A percentile compares a stretch with the other conserved stretches of the same genome.
phyloP scores from a whole-genome alignment of 2,888 invertebrate genomes.

The Carterocephalus palaemon region DNA sequence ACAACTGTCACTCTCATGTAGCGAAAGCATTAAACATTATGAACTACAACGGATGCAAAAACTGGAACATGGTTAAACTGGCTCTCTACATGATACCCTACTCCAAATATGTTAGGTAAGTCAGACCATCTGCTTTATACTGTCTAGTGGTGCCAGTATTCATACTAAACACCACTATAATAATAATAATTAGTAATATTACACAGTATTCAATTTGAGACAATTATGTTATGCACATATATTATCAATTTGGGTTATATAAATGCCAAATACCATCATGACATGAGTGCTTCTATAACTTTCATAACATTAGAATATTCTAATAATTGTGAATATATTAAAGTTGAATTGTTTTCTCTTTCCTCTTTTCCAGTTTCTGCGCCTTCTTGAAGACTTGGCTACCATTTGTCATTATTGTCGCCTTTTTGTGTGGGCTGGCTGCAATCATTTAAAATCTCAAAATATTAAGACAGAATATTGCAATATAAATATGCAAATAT shows the following conservation, averaged over 20 bases:
- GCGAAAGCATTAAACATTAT: slow-evolving; percentile 95
- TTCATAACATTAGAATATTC: too few relatives aligned
- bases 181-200: background rate
- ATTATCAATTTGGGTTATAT: too few relatives aligned
- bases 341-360: too few relatives aligned
- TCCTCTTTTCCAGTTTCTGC: slow-evolving; percentile 71
- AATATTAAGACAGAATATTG: slow-evolving; percentile 2
- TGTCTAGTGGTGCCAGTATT: too few relatives aligned
- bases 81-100: slow-evolving; percentile 84
- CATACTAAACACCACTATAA: too few relatives aligned
- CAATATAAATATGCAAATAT: too few relatives aligned
- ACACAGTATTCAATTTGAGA: background rate
- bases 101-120: slow-evolving; percentile 89
- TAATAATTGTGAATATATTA: too few relatives aligned
- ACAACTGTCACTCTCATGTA: slow-evolving; percentile 99
- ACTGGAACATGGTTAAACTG: slow-evolving; percentile 96
- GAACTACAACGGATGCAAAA: slow-evolving; percentile 87
- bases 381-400: slow-evolving; percentile 91
- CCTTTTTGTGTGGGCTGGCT: slow-evolving; percentile 55
- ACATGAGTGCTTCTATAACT: too few relatives aligned
- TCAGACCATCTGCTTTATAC: too few relatives aligned
- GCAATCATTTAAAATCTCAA: slow-evolving; percentile 46
- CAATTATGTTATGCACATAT: background rate
- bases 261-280: too few relatives aligned
- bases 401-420: slow-evolving; percentile 82